Base-by-base conservation (phyloP, 2,888 invertebrate genomes). In the Elmis aenea region DNA sequence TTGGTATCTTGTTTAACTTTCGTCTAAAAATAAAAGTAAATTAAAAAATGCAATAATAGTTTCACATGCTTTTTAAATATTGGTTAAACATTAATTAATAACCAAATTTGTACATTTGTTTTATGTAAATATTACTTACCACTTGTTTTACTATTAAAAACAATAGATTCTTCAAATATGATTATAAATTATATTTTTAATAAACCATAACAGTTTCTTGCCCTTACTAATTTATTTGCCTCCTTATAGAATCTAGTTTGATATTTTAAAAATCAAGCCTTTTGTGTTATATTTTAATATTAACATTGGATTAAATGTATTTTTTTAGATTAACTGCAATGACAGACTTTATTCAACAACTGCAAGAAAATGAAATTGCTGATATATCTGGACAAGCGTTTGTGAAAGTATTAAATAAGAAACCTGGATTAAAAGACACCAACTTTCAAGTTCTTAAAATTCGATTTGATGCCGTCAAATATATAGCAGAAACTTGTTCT, bases 391-490 rank as follows among this genome's bases (percentile, higher is more conserved):
- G 84, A 0, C 93, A 93, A 66, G 78, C 86, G 1, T 61, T 92
- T 14, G 76, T 87, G 14, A 77, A 84, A 33, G 76, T 78, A 2
- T 58, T 90, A 9, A 80, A 79, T 48, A 85, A 79, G 57, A 93
- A 92, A 59, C 93, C 93, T 0, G 94, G 94, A 0, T 64, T 83
- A 1, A 83, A 89, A 61, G 94, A 94, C 58, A 92, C 85, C 39
- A 93, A 94, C 63, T 89, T 93, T 45, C 92, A 93, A 73, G 92
- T 91, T 8, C 66, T 92, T 29, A 92, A 91, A 61, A 73, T 83
- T 0, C 79, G 86, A 48, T 65, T 94, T 9, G 92, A 93, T 50
- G 76, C 83, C 6, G 75, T 92, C 36, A 84, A 84, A 49, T 75
- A 78, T 47, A 71, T 93, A 13, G 85, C 87, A 0, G 85, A 87